Base-by-base conservation (phyloP, 1,140 invertebrate genomes). In the Megalonaias nervosa region DNA sequence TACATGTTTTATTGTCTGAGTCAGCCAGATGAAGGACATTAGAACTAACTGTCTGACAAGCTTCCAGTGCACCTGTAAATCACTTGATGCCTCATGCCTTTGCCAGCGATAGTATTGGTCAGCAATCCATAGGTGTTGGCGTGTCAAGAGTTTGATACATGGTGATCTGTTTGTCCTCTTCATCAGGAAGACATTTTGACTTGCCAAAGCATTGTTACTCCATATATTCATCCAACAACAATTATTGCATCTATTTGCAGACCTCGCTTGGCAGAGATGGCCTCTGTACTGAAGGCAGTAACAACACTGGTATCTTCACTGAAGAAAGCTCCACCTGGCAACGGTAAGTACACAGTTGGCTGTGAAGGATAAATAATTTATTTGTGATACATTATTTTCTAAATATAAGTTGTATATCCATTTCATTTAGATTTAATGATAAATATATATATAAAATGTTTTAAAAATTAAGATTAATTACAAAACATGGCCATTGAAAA, bases 281-380 rank as follows among this genome's bases (percentile, higher is more conserved):
- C 97, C 60, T 98, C 98, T 91, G 97, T 98, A n/a, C 89, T 99
- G 55, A 97, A 98, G 92, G 97, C 97, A 64, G 94, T 99, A 68
- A 96, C 97, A 15, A 98, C 97, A 0, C 92, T 99, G 23, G 94
- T 98, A 5, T 94, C 95, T 31, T 97, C 97, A 13, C 93, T 99
- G 90, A 97, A 98, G 91, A 97, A 97, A 87, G 96, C 97, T 67
- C 95, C 96, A 48, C 93, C 94, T 68, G 94, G 94, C 58, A 96
- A 96, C 93, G 94, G 95, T 96, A 93, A 89, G 82, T 80, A 14
- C n/a, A 6, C 14, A 57, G 55, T 68, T 48, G 11, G 11, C 38
- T 11, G 38, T 11, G 11, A 48, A 48, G 11, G 38, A 48, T 48
- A 48, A 48, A 48, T 5, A 48, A 11, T 48, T 48, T 48, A 48